Conservation (phyloP, 2,797 vertebrate genomes). For the Stomatorhinus walkeri region DNA sequence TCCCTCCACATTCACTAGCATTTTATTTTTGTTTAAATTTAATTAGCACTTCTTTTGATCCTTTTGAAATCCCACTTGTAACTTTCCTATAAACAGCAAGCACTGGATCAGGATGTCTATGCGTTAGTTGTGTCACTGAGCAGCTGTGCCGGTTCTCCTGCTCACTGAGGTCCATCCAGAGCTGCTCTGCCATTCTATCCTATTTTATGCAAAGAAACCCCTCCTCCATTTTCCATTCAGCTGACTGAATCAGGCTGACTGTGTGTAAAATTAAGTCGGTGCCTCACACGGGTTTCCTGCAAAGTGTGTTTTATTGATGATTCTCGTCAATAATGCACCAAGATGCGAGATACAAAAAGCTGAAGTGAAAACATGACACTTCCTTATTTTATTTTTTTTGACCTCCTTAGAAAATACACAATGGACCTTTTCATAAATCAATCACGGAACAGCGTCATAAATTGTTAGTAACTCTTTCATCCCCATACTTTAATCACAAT, state of each 20-base stretch:
- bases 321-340: slow-evolving; percentile 2
- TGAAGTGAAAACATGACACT: slow-evolving; percentile 7
- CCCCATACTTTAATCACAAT: background rate
- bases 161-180: background rate
- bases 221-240: background rate
- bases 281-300: background rate
- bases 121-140: background rate
- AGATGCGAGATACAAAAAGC: slow-evolving; percentile 16
- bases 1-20: background rate
- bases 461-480: background rate
- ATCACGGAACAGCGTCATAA: background rate
- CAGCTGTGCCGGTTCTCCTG: background rate
- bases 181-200: background rate
- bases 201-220: background rate
- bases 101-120: background rate
- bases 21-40: background rate
- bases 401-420: background rate
- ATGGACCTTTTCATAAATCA: background rate
- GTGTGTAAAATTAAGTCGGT: background rate
- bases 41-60: background rate
- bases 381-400: background rate
- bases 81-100: background rate
- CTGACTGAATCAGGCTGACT: background rate
- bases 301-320: slow-evolving; percentile 22
- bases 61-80: background rate